Base-by-base conservation (phyloP, 1,140 invertebrate species). In the Fopius arisanus region DNA sequence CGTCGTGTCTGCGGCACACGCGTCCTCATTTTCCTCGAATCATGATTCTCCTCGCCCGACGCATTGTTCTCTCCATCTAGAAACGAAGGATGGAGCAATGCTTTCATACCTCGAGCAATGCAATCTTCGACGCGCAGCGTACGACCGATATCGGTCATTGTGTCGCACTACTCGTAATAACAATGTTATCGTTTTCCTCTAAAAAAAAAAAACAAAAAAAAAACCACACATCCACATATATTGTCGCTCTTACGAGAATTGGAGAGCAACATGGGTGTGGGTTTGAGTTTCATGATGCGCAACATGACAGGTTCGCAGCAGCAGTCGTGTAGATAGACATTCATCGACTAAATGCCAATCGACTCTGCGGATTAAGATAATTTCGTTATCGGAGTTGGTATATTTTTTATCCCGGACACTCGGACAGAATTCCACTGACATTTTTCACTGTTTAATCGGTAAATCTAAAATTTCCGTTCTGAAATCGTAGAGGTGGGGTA, bases 291-390 rank as follows among this genome's bases (percentile, higher is more conserved):
- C 23, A 14, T 59, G 19, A 26, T 51, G 54, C 23, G 54, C 23
- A 28, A 59, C 54, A 26, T 59, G 54, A 59, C 23, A 28, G 54
- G 54, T 59, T 7, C 10, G 54, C 43, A 16, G 43, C 26, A 59
- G 19, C 54, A 59, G 10, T 28, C 54, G 54, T 21, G 23, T 59
- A 21, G 54, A n/a, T 51, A 51, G 54, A 28, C 23, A 59, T 59
- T 59, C 16, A 83, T 82, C 81, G 78, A 80, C 78, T 82, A 80
- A 79, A 77, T 79, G 81, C 81, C 81, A 81, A 82, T 80, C 81
- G 80, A 83, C 79, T 75, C 77, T 75, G 40, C 51, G 77, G 75
- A 82, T 81, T 80, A 80, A 80, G 80, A 83, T 82, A 83, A 83
- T 79, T 80, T 82, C 73, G 80, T 80, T 81, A 81, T 77, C 78